Evolutionary conservation across 2,113 vertebrate genomes (phyloP).

Genomic region (Apistogramma diplotaenia): DNA sequence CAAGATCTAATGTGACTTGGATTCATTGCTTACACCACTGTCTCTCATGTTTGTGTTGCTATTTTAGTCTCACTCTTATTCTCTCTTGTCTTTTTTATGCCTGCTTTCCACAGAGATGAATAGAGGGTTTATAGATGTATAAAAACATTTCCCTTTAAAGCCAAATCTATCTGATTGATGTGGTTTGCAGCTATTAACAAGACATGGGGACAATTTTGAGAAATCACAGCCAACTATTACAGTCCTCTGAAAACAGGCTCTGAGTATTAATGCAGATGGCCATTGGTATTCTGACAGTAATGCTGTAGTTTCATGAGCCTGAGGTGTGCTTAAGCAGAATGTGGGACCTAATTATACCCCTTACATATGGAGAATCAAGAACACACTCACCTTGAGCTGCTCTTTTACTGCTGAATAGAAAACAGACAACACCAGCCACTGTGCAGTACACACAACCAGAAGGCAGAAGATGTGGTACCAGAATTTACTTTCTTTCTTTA

Average conservation of each 20-base stretch:
- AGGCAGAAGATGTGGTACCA: neutral
- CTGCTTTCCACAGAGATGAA: neutral
- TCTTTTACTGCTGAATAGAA: slow-evolving; percentile 35
- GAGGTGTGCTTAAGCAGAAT: slow-evolving; percentile 60
- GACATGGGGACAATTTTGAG: slow-evolving; percentile 10
- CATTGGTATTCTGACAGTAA: slow-evolving; percentile 44
- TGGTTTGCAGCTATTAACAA: slow-evolving; percentile 11
- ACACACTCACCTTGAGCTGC: slow-evolving; percentile 66
- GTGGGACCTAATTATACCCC: slow-evolving; percentile 59
- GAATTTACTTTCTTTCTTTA: neutral
- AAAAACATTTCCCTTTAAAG: neutral
- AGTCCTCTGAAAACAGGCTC: slow-evolving; percentile 7
- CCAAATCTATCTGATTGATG: neutral
- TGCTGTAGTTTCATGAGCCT: slow-evolving; percentile 38
- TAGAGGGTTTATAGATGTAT: neutral
- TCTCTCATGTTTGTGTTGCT: slow-evolving; percentile 18
- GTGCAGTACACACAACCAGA: neutral
- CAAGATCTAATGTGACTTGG: slow-evolving; percentile 62
- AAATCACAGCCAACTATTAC: neutral
- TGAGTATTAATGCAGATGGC: slow-evolving; percentile 37
- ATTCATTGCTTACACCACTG: slow-evolving; percentile 13
- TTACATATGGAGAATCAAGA: slow-evolving; percentile 60
- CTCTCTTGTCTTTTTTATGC: neutral
- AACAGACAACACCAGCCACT: slow-evolving; percentile 13
- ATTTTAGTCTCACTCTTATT: neutral